Base-by-base conservation (phyloP, 2,888 invertebrate species). In the Cataglyphis altisquamis region DNA sequence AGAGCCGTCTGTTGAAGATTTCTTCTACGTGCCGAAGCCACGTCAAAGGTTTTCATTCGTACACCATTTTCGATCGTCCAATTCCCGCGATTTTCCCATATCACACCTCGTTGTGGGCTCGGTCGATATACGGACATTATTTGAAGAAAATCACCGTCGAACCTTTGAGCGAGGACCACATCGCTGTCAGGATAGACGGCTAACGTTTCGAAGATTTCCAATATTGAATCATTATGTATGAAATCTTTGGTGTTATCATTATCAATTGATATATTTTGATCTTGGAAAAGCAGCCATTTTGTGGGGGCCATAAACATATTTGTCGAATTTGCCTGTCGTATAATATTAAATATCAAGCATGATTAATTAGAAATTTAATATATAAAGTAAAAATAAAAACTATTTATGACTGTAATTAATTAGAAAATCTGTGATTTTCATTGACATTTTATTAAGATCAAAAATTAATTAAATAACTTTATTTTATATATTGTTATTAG, bases 181-280 rank as follows among this genome's bases (percentile, higher is more conserved):
- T 93, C 92, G 82, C 94, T 94, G 77, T 94, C 94, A 0, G 94
- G 92, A 74, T 91, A 92, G 36, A 91, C 87, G 1, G 86, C 68
- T 4, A 92, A 84, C 18, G 84, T 25, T 0, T 62, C 25, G 55
- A 94, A 93, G 6, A 85, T 82, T 52, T 81, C 64, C n/a, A 64
- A 18, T 0, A 74, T 64, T 6, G 25, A 72, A n/a, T 86, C 81
- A n/a, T 87, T 67, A 9, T 52, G 21, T 8, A 55, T 36, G 18
- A 36, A 52, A 4, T 41, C 63, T 3, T 64, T 57, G 29, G 2
- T 29, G 25, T 36, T 29, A 5, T 41, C n/a, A 36, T 74, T n/a
- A 10, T 73, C 73, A 55, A 52, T 72, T 1, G 18, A 8, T 8
- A 5, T 74, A 10, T 81, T 84, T 8, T 62, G 64, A 78, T 93